Base-by-base conservation (phyloP, 1,140 invertebrate genomes). In the Choristoneura fumiferana region DNA sequence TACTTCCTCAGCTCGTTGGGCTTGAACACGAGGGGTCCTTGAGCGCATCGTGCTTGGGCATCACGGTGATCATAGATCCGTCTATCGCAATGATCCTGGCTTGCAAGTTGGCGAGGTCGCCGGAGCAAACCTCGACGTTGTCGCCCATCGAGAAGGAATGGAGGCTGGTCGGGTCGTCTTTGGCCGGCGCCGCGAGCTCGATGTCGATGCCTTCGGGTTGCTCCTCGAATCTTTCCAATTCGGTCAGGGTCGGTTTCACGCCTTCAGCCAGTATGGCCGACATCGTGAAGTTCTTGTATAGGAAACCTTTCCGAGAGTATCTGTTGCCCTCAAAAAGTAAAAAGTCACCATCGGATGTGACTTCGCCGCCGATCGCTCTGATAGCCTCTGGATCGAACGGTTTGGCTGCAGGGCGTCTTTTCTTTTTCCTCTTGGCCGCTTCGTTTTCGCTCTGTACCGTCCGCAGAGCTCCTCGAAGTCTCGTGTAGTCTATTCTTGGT, bases 361-460 rank as follows among this genome's bases (percentile, higher is more conserved):
- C 95, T 85, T 99, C 98, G 2, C 98, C 98, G 12, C 98, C 98
- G 65, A 99, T 98, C 4, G 95, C 93, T 62, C 95, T 92, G 54
- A 99, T 96, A n/a, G 96, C 96, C 89, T 99, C 98, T 1, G 95
- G 93, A 90, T 99, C 97, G 81, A 99, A 99, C 0, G 97, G 94
- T 89, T 98, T 99, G 1, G 96, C 94, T 0, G 94, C 88, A 0
- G 98, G 98, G 18, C 96, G 92, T 22, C 95, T 91, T 74, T 96
- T 96, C 83, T 96, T 96, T 76, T 97, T 97, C n/a, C 95, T 91
- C 87, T 98, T 98, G 0, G 92, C 91, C 10, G 93, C 92, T 67
- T 97, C 96, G 49, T 91, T 92, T 72, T 98, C 95, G 90, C 92
- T 92, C 65, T 94, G 93, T 0, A 92, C 92, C 0, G 94, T 94